A percentile compares a stretch with the other conserved stretches of the same genome.
Conservation (phyloP, 2,888 invertebrate genomes). For the Caenorhabditis plicata region DNA sequence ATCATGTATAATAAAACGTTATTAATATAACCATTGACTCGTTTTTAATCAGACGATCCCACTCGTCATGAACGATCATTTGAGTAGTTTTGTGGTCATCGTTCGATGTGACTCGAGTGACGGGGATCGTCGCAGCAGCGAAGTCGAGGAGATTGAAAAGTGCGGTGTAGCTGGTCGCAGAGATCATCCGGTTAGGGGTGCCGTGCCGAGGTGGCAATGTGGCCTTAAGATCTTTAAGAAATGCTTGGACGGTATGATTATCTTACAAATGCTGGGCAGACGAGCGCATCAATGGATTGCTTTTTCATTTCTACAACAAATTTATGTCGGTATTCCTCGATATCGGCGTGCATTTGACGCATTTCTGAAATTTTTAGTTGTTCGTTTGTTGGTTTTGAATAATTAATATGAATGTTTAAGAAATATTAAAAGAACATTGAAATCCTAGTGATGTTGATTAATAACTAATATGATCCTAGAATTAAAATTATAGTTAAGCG, state of each 20-base stretch:
- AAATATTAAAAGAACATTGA: background rate
- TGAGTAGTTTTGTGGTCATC: slow-evolving; percentile 34
- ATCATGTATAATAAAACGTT: background rate
- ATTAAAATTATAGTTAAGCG: too few species aligned
- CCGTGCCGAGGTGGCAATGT: slow-evolving; percentile 41
- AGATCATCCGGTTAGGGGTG: slow-evolving; percentile 39
- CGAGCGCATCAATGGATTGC: slow-evolving; percentile 17
- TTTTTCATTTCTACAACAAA: slow-evolving; percentile 19
- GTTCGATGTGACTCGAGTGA: slow-evolving; percentile 56
- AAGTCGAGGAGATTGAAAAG: slow-evolving; percentile 33
- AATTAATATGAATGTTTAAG: background rate
- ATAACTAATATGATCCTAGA: background rate
- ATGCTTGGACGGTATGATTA: background rate
- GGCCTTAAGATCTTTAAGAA: background rate
- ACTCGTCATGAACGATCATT: slow-evolving; percentile 38
- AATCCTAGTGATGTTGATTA: background rate
- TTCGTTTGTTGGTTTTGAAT: background rate
- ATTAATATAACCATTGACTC: slow-evolving; percentile 8
- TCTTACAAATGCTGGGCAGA: slow-evolving; percentile 27
- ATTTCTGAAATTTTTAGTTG: slow-evolving; percentile 17
- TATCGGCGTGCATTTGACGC: slow-evolving; percentile 30
- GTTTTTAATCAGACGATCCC: slow-evolving; percentile 38
- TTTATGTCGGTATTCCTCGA: slow-evolving; percentile 33
- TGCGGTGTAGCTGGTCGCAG: slow-evolving; percentile 46
- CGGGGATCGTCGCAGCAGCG: slow-evolving; percentile 57